Conservation (phyloP, 2,113 vertebrate genomes). For the rabbit (Oryctolagus cuniculus) region DNA sequence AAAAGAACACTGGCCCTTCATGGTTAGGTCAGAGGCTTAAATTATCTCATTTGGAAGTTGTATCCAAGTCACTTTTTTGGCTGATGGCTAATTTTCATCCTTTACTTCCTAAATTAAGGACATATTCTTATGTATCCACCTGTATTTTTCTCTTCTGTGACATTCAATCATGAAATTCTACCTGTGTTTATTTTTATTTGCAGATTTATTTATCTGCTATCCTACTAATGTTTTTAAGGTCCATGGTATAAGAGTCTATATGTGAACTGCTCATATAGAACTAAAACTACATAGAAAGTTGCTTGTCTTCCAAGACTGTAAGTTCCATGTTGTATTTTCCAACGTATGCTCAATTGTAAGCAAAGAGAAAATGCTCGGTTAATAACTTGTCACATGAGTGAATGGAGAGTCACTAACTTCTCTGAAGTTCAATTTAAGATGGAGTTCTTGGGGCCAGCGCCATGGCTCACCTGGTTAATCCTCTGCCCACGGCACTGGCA, state of each 20-base stretch:
- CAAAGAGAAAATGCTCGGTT: not conserved
- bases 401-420: not conserved
- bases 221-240: not conserved
- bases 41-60: not conserved
- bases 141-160: not conserved
- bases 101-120: not conserved
- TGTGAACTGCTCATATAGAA: not conserved
- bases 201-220: not conserved
- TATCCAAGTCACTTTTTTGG: not conserved
- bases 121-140: accelerated
- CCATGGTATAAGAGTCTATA: not conserved
- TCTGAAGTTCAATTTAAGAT: not conserved
- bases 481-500: too few relatives aligned
- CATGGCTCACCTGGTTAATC: too few relatives aligned
- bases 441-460: not conserved
- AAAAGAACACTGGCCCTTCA: not conserved
- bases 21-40: not conserved
- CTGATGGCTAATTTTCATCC: not conserved
- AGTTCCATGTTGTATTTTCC: not conserved
- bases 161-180: not conserved
- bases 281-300: not conserved
- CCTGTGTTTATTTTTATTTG: not conserved
- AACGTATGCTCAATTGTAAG: not conserved
- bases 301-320: not conserved
- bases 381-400: not conserved